Evolutionary conservation across 2,797 vertebrate genomes (phyloP), one percentile per base, ranked within the genome.

Genomic region (Staurois parvus): DNA sequence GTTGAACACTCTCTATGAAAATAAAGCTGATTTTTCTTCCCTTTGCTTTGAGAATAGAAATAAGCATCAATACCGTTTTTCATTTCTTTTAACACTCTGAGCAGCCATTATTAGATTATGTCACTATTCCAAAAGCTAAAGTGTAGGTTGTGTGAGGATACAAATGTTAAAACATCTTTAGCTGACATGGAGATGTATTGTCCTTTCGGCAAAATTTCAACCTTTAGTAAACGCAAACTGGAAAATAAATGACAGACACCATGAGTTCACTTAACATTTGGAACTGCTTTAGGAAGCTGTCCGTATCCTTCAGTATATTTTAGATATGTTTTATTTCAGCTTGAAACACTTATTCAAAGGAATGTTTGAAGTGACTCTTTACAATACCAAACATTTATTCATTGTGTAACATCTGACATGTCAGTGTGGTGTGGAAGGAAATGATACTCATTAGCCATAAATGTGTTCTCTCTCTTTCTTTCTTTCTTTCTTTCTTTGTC

Each of bases 181-280:
- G 9, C 56, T 40, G 75, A 64, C 24, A 40, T 9, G 19, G 37
- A 66, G 75, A 28, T 28, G 52, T 62, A 64, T 77, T 66, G 32
- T 77, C 56, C 75, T 66, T 77, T 28, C 30, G 59, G 75, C 75
- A 17, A 26, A 37, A 64, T 66, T 66, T 40, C 24, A 77, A 29
- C 32, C 59, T 37, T 34, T 10, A n/a, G 29, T 76, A 52, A 59
- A 32, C 62, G 7, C n/a, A 76, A 34, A 28, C 74, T n/a, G 37
- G 66, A 64, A 45, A 42, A 28, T 81, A 59, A 26, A 72, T 72
- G 79, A 81, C 12, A 79, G 64, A 77, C 62, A 59, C 52, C 2
- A 7, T 24, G 81, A 77, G 26, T 9, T 72, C 62, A 45, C 76
- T 29, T 30, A 76, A 64, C 75, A 67, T 84, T 69, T 70, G 5